Base-by-base conservation (phyloP, 2,797 vertebrate species). In the Liasis olivaceus region DNA sequence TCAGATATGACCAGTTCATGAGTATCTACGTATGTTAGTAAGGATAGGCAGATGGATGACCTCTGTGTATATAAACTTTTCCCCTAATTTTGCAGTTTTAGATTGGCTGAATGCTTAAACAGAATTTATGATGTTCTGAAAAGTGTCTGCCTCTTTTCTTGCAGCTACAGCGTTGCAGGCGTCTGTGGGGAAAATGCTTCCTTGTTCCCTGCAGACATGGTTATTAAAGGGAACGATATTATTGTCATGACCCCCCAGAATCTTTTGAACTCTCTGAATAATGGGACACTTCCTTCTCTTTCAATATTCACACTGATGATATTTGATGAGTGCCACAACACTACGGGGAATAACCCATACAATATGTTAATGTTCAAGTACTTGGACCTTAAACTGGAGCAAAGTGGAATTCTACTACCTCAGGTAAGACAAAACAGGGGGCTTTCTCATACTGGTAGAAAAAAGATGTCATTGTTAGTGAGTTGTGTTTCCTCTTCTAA, bases 301-400 rank as follows among this genome's bases (percentile, higher is more conserved):
- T 97, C 97, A n/a, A 12, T 97, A 85, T 98, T 98, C 92, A 98
- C 97, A 1, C 95, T 98, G 95, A 97, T 98, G 96, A 97, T 98
- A 96, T 98, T 98, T 94, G 98, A 98, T 90, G 98, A 98, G 93
- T 98, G 98, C 94, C 98, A 98, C 95, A 98, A 98, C 93, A 98
- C 98, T 2, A 97, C 88, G 0, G 98, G 98, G 91, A 96, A 97
- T 63, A 98, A 98, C 88, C 98, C 98, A 1, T 98, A 98, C 92
- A 98, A 96, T 72, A 93, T 98, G 86, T 96, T 98, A 93, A 98
- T 98, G 98, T 96, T 96, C 93, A 94, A 54, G 60, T 98, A 98
- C 88, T 91, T 98, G 85, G 96, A 98, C 88, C 81, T 97, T 94
- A 98, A 98, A 93, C 95, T 98, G 77, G 90, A 94, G 86, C 93